Evolutionary conservation across 1,140 invertebrate species (phyloP), one percentile per base, ranked within the genome.

Genomic region (Nixonia krombeini): DNA sequence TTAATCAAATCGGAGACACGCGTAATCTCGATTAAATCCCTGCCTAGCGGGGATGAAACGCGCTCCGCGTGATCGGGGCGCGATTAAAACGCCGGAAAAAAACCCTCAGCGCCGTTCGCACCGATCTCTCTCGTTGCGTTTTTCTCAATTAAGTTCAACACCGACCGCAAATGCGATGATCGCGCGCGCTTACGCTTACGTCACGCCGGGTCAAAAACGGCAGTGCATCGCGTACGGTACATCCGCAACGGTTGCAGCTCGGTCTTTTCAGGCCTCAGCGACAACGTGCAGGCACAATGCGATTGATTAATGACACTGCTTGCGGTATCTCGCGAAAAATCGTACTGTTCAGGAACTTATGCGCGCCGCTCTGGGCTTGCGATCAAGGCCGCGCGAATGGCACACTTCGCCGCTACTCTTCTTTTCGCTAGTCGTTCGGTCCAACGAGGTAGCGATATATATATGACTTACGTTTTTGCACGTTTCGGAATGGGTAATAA

Each of bases 161-260:
- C 10, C 10, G 35, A n/a, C n/a, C 16, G 23, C 31, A 31, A 51
- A 40, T 46, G 63, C 35, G 55, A 65, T 70, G 61, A 70, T 65
- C 61, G 67, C 53, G n/a, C 35, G 45, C 55, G 56, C 65, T 50
- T 62, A 46, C 47, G 25, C 49, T 56, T 45, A 51, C 49, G 37
- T 42, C 12, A 46, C 37, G 15, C 38, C 42, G 37, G 59, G 59
- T 61, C 49, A 70, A 58, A 70, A 70, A 56, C 67, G 67, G 61
- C 35, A 45, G 61, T 55, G 49, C 59, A 55, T 64, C 50, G 38
- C 37, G 35, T 57, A 61, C 59, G 66, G 55, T 70, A 53, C 52
- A 64, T 61, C 44, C 44, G 47, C 46, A 51, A 21, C 40, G 29
- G 46, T 64, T 57, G n/a, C 59, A 49, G 56, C 56, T 56, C 57